phyloP scores from a whole-genome alignment of 2,888 invertebrate species.

The Dryobota labecula region DNA sequence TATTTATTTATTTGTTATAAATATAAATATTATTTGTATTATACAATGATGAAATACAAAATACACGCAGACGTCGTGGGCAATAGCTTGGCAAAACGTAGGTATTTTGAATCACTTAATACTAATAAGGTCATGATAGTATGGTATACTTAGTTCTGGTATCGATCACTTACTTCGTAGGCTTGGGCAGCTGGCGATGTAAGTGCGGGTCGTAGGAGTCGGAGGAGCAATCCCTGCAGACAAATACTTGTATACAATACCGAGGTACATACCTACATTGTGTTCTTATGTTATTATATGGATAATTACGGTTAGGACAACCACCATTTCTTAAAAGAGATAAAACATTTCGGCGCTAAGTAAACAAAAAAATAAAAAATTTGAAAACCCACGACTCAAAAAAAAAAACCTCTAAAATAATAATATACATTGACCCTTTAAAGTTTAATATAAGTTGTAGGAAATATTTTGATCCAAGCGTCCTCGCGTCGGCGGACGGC shows the following conservation, averaged over 20 bases:
- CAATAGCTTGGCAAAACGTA: not conserved
- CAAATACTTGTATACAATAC: not conserved
- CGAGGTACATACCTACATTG: not conserved
- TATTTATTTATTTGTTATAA: too few relatives aligned
- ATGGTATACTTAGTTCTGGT: slow-evolving; percentile 78
- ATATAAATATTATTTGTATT: not conserved
- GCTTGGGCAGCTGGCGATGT: slow-evolving; percentile 91
- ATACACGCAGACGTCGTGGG: not conserved
- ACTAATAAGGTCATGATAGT: not conserved
- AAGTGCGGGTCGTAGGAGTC: slow-evolving; percentile 92
- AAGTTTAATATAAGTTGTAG: too few relatives aligned
- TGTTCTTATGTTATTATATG: not conserved
- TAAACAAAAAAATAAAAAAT: too few relatives aligned
- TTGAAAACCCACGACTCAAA: too few relatives aligned
- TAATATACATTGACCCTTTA: too few relatives aligned
- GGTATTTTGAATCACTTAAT: not conserved
- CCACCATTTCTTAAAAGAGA: too few relatives aligned
- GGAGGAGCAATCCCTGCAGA: slow-evolving; percentile 61
- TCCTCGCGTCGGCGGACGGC: too few relatives aligned
- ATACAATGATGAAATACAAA: not conserved
- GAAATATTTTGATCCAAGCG: too few relatives aligned
- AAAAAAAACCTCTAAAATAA: too few relatives aligned
- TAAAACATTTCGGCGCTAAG: too few relatives aligned
- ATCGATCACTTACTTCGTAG: slow-evolving; percentile 91
- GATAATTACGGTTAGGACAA: too few relatives aligned